These are phyloP conservation scores for Miniopterus natalensis DNA, from an alignment of 2,113 vertebrate genomes.

Conservation along the genomic window DNA sequence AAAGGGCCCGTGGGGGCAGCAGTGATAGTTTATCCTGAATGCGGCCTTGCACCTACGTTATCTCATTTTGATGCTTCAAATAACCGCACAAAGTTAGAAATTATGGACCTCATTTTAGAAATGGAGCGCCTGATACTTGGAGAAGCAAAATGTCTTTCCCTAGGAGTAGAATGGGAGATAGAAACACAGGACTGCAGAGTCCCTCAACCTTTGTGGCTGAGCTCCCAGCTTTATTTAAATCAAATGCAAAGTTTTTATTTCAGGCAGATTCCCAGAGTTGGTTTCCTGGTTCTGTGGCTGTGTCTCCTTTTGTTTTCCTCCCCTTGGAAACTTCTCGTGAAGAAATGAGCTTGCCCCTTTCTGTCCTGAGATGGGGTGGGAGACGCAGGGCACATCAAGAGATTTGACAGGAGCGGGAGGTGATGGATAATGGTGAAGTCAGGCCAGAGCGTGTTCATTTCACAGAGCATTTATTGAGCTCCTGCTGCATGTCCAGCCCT, in stretches of 20 bases:
- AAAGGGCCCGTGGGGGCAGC: too few relatives aligned
- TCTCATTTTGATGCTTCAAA: not conserved
- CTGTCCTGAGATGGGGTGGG: not conserved
- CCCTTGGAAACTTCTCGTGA: not conserved
- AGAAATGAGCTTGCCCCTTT: not conserved
- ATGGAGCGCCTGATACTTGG: not conserved
- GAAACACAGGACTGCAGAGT: not conserved
- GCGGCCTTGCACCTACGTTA: not conserved
- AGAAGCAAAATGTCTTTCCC: not conserved
- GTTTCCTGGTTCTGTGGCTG: not conserved
- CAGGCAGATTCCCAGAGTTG: not conserved
- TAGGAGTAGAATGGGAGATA: not conserved
- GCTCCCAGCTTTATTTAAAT: conserved; percentile 14
- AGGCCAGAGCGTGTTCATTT: not conserved
- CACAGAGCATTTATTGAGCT: not conserved
- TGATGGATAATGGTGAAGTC: not conserved
- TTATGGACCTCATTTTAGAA: not conserved
- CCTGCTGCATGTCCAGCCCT: not conserved
- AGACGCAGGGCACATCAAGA: not conserved
- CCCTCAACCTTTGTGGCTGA: not conserved
- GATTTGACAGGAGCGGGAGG: not conserved
- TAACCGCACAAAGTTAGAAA: not conserved
- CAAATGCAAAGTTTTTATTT: not conserved
- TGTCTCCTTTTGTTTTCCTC: not conserved
- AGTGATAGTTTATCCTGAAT: not conserved